Conservation (phyloP, 2,113 vertebrate species). For the Eublepharis macularius region DNA sequence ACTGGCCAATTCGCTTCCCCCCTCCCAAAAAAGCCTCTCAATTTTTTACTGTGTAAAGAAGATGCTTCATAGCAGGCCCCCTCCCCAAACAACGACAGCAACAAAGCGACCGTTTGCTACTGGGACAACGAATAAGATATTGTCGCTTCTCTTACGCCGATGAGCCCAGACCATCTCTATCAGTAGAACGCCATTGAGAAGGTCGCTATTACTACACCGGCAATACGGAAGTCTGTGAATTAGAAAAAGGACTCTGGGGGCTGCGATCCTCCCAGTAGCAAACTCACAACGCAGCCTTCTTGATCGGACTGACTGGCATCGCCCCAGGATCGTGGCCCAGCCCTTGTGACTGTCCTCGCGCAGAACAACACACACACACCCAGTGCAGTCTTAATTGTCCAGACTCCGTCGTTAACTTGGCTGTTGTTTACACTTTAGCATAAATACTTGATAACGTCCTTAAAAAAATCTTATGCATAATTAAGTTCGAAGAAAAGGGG, state of each 20-base stretch:
- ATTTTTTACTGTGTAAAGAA: conserved; percentile 45
- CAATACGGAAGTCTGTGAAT: neutral
- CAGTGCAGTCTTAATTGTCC: conserved; percentile 54
- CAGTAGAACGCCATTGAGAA: too few species aligned
- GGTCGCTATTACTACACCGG: neutral
- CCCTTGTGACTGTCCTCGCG: neutral
- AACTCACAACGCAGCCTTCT: too few species aligned
- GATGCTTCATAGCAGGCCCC: conserved; percentile 23
- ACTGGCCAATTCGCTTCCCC: conserved; percentile 46
- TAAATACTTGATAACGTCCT: conserved; percentile 46
- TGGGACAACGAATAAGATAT: neutral
- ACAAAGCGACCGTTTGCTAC: conserved; percentile 24
- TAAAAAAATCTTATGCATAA: conserved; percentile 48
- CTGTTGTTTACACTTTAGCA: conserved; percentile 43
- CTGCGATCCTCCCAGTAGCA: neutral
- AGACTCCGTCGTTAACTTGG: conserved; percentile 44
- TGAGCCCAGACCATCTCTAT: too few species aligned
- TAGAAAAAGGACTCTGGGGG: neutral
- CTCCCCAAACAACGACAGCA: conserved; percentile 36
- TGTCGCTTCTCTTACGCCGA: neutral
- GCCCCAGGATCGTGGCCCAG: neutral
- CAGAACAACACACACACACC: conserved; percentile 54
- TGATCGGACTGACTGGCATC: neutral
- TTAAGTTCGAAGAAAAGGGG: conserved; percentile 40
- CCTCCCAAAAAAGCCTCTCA: neutral